These are phyloP conservation scores for Drosophila yakuba DNA, from an alignment of 1,140 invertebrate genomes.

Conservation along the genomic window DNA sequence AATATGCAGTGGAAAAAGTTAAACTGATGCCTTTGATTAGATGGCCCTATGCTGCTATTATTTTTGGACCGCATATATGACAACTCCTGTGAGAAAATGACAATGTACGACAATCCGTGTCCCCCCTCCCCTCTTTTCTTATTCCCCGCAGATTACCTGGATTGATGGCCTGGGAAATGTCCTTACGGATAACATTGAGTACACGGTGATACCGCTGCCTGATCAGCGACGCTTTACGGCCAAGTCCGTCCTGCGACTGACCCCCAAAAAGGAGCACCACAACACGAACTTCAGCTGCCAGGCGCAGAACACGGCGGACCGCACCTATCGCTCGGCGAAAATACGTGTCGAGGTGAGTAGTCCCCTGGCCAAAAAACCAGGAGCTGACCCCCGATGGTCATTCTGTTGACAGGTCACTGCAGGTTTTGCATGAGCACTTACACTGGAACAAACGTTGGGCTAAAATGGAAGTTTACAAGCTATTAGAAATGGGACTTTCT, in stretches of 20 bases:
- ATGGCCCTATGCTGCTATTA: too few relatives aligned
- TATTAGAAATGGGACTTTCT: not conserved
- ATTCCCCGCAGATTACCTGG: conserved; percentile 89
- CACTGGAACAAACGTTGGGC: not conserved
- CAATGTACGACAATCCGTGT: conserved; percentile 15
- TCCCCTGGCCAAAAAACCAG: not conserved
- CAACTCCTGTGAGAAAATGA: too few relatives aligned
- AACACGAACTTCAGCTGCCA: conserved; percentile 92
- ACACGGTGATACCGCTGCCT: conserved; percentile 87
- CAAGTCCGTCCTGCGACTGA: conserved; percentile 89
- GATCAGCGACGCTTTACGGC: conserved; percentile 89
- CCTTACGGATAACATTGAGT: conserved; percentile 88
- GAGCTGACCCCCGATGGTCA: not conserved
- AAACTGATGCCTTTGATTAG: too few relatives aligned
- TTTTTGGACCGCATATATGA: too few relatives aligned
- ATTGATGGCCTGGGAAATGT: conserved; percentile 90
- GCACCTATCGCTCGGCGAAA: conserved; percentile 88
- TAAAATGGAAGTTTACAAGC: not conserved
- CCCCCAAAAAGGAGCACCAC: conserved; percentile 91
- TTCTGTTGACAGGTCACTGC: conserved; percentile 21
- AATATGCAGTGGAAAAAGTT: not conserved
- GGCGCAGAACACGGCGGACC: conserved; percentile 90
- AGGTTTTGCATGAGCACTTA: conserved; percentile 14
- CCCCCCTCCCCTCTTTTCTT: not conserved
- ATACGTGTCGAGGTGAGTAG: conserved; percentile 88